Evolutionary conservation across 2,888 invertebrate species (phyloP), one percentile per base, ranked within the genome.

Genomic region (Folsomia manolachei): DNA sequence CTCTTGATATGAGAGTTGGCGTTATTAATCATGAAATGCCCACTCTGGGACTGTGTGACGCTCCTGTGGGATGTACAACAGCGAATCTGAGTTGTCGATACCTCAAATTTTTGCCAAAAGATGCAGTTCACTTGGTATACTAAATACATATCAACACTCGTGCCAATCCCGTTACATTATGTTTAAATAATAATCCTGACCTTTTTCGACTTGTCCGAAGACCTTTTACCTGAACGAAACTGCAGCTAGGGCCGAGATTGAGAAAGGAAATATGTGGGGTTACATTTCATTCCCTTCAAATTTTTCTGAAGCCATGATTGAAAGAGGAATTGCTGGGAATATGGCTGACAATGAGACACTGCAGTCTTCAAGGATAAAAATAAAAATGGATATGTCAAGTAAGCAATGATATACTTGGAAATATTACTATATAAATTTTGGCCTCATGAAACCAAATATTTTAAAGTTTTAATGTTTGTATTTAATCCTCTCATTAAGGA

Each of bases 371-470:
- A 94, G 94, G 83, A 90, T 95, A 73, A 88, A 92, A 82, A 92
- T 95, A 69, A 93, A 93, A 91, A 88, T 95, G 72, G 95, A 95
- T 84, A 93, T 95, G 92, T 93, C 94, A 80, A 96, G 93, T 95
- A 83, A 86, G n/a, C n/a, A n/a, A n/a, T n/a, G n/a, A n/a, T n/a
- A n/a, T n/a, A n/a, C n/a, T n/a, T n/a, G n/a, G n/a, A n/a, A n/a
- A n/a, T n/a, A n/a, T n/a, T n/a, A n/a, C n/a, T n/a, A n/a, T n/a
- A n/a, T n/a, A n/a, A n/a, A n/a, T n/a, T n/a, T n/a, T n/a, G n/a
- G n/a, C n/a, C n/a, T n/a, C n/a, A n/a, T n/a, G n/a, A n/a, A n/a
- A n/a, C n/a, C n/a, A n/a, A n/a, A n/a, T n/a, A n/a, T n/a, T n/a
- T n/a, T n/a, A n/a, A n/a, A n/a, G n/a, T n/a, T n/a, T n/a, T n/a